Conservation (phyloP, 2,113 vertebrate species). For the Dasyornis broadbenti region DNA sequence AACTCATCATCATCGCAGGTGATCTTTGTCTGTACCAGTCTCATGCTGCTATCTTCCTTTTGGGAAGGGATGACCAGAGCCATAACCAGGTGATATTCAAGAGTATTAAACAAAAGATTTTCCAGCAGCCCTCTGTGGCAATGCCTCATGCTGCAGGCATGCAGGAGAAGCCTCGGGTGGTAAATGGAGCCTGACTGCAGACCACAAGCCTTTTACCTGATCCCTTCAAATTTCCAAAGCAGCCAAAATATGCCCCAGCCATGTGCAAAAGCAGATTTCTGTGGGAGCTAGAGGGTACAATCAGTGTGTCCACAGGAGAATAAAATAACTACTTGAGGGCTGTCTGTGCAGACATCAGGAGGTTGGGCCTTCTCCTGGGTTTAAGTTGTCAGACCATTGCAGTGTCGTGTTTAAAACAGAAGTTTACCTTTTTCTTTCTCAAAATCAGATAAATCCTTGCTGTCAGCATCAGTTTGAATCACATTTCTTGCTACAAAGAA, state of each 20-base stretch:
- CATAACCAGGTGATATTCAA: background rate
- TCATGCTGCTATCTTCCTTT: background rate
- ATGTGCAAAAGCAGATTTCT: background rate
- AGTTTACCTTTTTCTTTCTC: background rate
- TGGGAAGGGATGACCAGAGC: background rate
- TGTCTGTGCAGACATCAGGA: rapidly evolving
- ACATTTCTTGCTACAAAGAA: background rate
- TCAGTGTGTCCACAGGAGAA: background rate
- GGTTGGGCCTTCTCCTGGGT: background rate
- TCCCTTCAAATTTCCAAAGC: background rate
- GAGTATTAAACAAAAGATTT: background rate
- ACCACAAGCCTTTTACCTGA: background rate
- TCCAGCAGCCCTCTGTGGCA: background rate
- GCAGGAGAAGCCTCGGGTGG: background rate
- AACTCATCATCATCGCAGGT: rapidly evolving
- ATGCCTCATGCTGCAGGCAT: rapidly evolving
- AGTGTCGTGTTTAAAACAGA: background rate
- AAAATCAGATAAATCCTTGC: background rate
- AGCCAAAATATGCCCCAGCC: background rate
- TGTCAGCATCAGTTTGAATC: background rate
- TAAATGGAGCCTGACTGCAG: background rate
- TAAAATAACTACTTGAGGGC: background rate
- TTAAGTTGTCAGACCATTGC: background rate
- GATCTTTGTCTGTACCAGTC: background rate
- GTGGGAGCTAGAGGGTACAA: background rate